Percentiles rank a stretch among this genome's conserved stretches.
Evolutionary conservation across 1,140 invertebrate genomes (phyloP).

Genomic region (Cyphomyrmex costatus): DNA sequence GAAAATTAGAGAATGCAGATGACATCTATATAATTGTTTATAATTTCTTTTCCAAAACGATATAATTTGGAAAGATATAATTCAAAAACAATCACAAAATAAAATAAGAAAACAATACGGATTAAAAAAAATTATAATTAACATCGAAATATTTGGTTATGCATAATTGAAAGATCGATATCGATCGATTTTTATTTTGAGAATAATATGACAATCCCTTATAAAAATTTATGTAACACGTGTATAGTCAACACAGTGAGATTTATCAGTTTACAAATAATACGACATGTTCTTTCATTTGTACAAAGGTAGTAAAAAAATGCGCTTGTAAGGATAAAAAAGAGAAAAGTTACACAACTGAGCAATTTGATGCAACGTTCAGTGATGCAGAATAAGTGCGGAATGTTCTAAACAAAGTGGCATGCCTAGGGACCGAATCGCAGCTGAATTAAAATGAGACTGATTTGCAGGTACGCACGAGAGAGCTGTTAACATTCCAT

Average conservation of each 20-base stretch:
- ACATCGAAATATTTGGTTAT: slow-evolving; percentile 14
- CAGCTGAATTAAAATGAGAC: slow-evolving; percentile 80
- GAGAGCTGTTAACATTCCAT: slow-evolving; percentile 62
- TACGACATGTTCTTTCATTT: slow-evolving; percentile 37
- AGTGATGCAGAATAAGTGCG: slow-evolving; percentile 61
- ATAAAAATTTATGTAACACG: slow-evolving; percentile 18
- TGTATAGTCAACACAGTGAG: background rate
- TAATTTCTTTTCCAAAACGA: background rate
- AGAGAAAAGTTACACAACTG: slow-evolving; percentile 42
- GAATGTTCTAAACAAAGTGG: slow-evolving; percentile 60
- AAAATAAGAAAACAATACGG: background rate
- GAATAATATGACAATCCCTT: slow-evolving; percentile 5
- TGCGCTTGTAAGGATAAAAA: slow-evolving; percentile 16
- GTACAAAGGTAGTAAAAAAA: slow-evolving; percentile 6
- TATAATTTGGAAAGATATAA: background rate
- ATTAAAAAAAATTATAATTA: slow-evolving; percentile 8
- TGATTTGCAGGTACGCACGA: slow-evolving; percentile 77
- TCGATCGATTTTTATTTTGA: background rate
- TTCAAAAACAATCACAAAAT: slow-evolving; percentile 13
- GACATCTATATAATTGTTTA: slow-evolving; percentile 34
- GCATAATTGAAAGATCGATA: background rate
- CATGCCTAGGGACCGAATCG: slow-evolving; percentile 76
- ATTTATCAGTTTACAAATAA: slow-evolving; percentile 7
- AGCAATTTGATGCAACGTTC: slow-evolving; percentile 63
- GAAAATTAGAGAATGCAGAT: slow-evolving; percentile 68